Evolutionary conservation across 2,888 invertebrate species (phyloP).

Genomic region (Baronia brevicornis): DNA sequence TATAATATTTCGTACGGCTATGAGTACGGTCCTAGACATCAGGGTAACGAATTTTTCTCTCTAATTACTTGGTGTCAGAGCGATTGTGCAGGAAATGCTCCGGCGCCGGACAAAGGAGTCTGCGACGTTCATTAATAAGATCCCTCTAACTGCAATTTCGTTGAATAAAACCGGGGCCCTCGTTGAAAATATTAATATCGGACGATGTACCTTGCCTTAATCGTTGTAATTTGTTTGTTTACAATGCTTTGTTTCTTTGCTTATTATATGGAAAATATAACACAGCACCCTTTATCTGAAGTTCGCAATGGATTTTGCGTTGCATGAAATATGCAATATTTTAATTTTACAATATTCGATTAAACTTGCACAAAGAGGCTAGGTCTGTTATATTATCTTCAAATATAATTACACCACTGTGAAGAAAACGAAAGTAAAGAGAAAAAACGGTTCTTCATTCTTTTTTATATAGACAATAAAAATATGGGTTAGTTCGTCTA

Average conservation of each 20-base stretch:
- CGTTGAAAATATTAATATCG: conserved; percentile 69
- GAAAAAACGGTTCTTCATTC: conserved; percentile 37
- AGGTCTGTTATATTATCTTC: conserved; percentile 38
- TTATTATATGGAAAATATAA: too few species aligned
- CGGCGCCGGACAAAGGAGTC: conserved; percentile 58
- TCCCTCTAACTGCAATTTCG: conserved; percentile 72
- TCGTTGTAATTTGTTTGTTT: conserved; percentile 62
- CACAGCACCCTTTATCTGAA: too few species aligned
- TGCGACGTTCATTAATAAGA: conserved; percentile 74
- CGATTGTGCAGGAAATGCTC: conserved; percentile 70
- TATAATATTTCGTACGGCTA: conserved; percentile 34
- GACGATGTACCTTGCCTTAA: conserved; percentile 53
- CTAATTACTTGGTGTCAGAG: conserved; percentile 73
- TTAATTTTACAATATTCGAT: conserved; percentile 30
- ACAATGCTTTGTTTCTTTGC: conserved; percentile 21
- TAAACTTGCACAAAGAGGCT: conserved; percentile 37
- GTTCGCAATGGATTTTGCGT: too few species aligned
- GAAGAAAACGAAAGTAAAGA: conserved; percentile 37
- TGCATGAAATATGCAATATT: conserved; percentile 21
- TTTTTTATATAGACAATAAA: conserved; percentile 58
- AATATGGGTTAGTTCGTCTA: conserved; percentile 49
- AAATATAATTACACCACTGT: conserved; percentile 41
- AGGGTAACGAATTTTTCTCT: conserved; percentile 69
- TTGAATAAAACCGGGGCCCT: conserved; percentile 64
- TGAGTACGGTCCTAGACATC: conserved; percentile 51